A percentile compares a stretch with the other conserved stretches of the same genome.
Conservation (phyloP, 2,797 vertebrate species). For the Stomatorhinus walkeri region DNA sequence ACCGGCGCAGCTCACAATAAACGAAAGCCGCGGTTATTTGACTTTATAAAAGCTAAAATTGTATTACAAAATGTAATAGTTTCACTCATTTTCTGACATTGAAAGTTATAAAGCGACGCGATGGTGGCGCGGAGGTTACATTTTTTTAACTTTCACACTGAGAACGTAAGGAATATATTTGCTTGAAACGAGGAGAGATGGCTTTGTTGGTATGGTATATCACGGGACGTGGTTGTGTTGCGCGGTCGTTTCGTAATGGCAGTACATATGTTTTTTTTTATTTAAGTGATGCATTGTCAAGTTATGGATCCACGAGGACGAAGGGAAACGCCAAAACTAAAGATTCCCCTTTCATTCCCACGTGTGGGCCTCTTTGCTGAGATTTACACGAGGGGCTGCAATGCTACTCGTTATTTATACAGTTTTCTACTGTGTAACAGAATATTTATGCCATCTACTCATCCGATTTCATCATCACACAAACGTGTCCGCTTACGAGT, state of each 20-base stretch:
- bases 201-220: background rate
- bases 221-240: background rate
- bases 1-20: background rate
- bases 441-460: background rate
- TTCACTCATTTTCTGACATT: background rate
- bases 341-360: background rate
- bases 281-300: background rate
- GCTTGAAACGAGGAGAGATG: background rate
- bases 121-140: background rate
- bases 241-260: background rate
- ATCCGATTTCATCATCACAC: background rate
- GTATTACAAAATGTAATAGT: background rate
- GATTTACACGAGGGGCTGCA: background rate
- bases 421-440: background rate
- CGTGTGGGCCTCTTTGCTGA: conserved; percentile 4
- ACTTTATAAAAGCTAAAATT: background rate
- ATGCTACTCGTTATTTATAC: background rate
- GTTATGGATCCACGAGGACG: background rate
- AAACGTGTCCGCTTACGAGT: background rate
- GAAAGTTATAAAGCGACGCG: background rate
- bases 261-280: background rate
- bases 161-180: background rate
- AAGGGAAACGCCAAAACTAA: background rate
- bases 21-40: too few relatives aligned
- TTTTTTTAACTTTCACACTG: background rate